phyloP scores from a whole-genome alignment of 1,140 invertebrate genomes.

The Cephus cinctus region DNA sequence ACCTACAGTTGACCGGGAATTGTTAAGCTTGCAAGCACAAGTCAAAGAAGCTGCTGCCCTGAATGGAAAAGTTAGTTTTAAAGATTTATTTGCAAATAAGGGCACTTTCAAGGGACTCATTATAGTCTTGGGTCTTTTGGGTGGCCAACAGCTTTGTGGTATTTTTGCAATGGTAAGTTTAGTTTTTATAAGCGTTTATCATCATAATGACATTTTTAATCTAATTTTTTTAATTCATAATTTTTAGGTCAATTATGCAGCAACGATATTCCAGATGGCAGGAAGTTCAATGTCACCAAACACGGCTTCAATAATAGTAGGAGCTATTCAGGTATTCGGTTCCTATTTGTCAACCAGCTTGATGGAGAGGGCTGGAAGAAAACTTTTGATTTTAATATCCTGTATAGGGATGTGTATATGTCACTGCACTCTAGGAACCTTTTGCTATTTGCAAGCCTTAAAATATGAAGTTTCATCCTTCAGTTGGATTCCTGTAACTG shows the following conservation, averaged over 20 bases:
- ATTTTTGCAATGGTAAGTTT: conserved; percentile 46
- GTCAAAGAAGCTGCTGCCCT: conserved; percentile 26
- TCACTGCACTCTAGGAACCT: conserved; percentile 44
- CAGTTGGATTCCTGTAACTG: conserved; percentile 57
- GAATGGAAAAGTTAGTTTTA: conserved; percentile 19
- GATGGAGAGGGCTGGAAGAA: conserved; percentile 62
- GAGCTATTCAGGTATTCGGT: conserved; percentile 48
- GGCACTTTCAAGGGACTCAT: conserved; percentile 47
- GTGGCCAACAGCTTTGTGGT: conserved; percentile 46
- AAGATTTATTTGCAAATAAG: conserved; percentile 37
- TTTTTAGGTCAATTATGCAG: conserved; percentile 53
- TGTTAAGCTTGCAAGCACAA: conserved; percentile 33
- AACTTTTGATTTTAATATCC: conserved; percentile 59
- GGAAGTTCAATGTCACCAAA: conserved; percentile 52
- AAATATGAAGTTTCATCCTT: conserved; percentile 37
- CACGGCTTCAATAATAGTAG: conserved; percentile 59
- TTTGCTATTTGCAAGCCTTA: conserved; percentile 45
- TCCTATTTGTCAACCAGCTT: conserved; percentile 54
- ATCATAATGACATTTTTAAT: conserved; percentile 4
- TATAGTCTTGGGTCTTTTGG: conserved; percentile 51
- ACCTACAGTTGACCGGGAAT: conserved; percentile 35
- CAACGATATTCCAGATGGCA: conserved; percentile 59
- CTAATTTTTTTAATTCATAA: conserved; percentile 21
- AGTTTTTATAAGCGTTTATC: conserved; percentile 1
- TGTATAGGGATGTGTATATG: conserved; percentile 49